These are phyloP conservation scores for Cantharis rufa DNA, from an alignment of 2,888 invertebrate species.

Conservation along the genomic window DNA sequence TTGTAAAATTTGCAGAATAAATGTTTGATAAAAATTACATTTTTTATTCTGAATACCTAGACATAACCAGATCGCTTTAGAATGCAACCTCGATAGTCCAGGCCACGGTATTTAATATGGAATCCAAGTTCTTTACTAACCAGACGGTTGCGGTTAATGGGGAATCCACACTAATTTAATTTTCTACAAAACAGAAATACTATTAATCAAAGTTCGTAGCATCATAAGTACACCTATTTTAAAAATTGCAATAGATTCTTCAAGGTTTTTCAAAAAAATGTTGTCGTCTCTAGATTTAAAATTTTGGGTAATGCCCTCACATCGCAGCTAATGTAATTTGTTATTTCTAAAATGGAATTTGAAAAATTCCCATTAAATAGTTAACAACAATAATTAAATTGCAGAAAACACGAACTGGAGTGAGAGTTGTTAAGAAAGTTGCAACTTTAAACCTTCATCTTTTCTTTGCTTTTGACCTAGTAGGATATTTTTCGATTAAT, in stretches of 20 bases:
- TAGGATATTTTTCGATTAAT: background rate
- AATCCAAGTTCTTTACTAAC: background rate
- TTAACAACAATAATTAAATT: constrained; percentile 51
- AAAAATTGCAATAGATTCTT: too few species aligned
- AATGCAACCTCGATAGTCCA: background rate
- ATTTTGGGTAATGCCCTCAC: too few species aligned
- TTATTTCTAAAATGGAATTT: background rate
- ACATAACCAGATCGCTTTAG: background rate
- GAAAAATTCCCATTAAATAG: background rate
- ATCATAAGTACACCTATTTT: too few species aligned
- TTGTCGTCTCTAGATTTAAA: too few species aligned
- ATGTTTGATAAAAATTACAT: background rate
- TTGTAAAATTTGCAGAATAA: background rate
- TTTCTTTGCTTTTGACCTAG: background rate
- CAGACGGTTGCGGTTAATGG: background rate
- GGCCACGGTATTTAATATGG: background rate
- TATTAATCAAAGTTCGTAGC: too few species aligned
- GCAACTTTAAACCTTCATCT: background rate
- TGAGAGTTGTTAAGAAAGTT: background rate
- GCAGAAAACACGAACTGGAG: constrained; percentile 2
- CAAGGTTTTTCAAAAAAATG: too few species aligned
- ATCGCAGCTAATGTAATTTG: too few species aligned
- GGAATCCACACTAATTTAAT: background rate
- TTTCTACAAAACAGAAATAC: too few species aligned
- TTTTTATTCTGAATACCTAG: background rate